Evolutionary conservation across 35 echinoderm and acorn worm genomes (phyloP).

Genomic region (Patiria miniata): DNA sequence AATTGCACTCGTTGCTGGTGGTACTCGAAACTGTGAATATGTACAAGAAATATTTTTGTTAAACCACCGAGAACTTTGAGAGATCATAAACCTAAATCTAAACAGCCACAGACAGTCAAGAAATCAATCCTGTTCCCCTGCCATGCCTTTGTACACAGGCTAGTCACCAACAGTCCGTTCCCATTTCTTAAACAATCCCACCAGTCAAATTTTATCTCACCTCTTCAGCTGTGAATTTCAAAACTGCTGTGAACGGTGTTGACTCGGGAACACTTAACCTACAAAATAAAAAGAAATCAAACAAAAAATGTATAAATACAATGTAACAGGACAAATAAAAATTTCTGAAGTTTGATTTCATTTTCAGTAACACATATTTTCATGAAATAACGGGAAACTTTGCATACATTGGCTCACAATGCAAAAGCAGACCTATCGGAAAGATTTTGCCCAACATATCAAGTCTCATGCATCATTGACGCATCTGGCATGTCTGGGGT

Average conservation of each 20-base stretch:
- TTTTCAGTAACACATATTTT: background rate
- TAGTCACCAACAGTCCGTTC: background rate
- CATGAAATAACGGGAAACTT: background rate
- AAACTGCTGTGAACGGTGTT: constrained; percentile 90
- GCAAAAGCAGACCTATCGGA: background rate
- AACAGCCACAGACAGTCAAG: background rate
- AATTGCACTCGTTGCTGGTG: constrained; percentile 97
- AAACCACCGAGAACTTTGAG: background rate
- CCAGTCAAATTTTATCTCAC: constrained; percentile 17
- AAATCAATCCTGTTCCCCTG: too few species aligned
- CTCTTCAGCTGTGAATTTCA: constrained; percentile 99
- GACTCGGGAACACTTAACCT: constrained; percentile 92
- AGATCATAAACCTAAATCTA: background rate
- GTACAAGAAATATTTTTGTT: constrained; percentile 18
- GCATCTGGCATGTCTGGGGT: background rate
- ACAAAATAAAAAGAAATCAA: constrained; percentile 22
- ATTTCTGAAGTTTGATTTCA: background rate
- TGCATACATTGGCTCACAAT: background rate
- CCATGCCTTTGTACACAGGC: too few species aligned
- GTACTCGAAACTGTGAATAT: constrained; percentile 77
- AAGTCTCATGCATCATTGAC: background rate
- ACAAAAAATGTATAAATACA: background rate
- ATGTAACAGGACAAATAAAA: constrained; percentile 2
- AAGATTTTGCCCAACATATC: background rate
- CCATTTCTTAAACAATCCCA: background rate